phyloP scores from a whole-genome alignment of 2,888 invertebrate species.

The Eretmocerus hayati region DNA sequence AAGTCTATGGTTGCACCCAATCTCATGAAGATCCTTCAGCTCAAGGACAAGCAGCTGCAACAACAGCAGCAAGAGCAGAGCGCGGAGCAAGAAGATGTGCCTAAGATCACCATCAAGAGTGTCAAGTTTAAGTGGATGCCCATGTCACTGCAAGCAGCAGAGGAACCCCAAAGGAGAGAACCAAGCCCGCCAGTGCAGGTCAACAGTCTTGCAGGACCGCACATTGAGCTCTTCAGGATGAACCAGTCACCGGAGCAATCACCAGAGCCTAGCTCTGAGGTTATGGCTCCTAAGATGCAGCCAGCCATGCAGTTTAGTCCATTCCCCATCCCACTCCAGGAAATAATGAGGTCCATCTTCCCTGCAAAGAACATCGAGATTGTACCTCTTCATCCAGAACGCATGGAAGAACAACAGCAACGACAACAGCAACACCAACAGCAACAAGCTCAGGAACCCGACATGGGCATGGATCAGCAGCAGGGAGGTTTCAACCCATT shows the following conservation, averaged over 20 bases:
- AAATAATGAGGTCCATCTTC: slow-evolving; percentile 17
- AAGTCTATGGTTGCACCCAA: slow-evolving; percentile 14
- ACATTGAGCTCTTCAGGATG: slow-evolving; percentile 16
- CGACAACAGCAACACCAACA: background rate
- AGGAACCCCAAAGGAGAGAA: slow-evolving; percentile 5
- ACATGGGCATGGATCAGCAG: slow-evolving; percentile 3
- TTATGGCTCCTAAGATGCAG: slow-evolving; percentile 15
- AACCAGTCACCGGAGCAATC: slow-evolving; percentile 17
- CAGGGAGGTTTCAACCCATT: slow-evolving; percentile 13
- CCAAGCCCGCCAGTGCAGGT: background rate
- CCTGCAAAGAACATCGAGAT: slow-evolving; percentile 16
- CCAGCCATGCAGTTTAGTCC: slow-evolving; percentile 12
- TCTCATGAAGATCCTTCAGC: slow-evolving; percentile 16
- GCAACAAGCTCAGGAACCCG: background rate
- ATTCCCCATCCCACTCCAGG: slow-evolving; percentile 16
- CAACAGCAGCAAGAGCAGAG: slow-evolving; percentile 16
- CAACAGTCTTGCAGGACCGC: background rate
- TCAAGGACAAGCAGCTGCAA: too few species aligned
- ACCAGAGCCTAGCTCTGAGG: slow-evolving; percentile 17
- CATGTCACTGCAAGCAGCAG: slow-evolving; percentile 11
- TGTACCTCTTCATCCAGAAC: slow-evolving; percentile 8
- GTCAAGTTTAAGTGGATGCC: slow-evolving; percentile 17
- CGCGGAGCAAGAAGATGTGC: slow-evolving; percentile 14
- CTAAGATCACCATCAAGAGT: slow-evolving; percentile 21
- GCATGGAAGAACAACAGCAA: slow-evolving; percentile 1